Percentiles rank a stretch among this genome's conserved stretches.
Conservation (phyloP, 1,140 invertebrate species). For the Coptotermes formosanus region DNA sequence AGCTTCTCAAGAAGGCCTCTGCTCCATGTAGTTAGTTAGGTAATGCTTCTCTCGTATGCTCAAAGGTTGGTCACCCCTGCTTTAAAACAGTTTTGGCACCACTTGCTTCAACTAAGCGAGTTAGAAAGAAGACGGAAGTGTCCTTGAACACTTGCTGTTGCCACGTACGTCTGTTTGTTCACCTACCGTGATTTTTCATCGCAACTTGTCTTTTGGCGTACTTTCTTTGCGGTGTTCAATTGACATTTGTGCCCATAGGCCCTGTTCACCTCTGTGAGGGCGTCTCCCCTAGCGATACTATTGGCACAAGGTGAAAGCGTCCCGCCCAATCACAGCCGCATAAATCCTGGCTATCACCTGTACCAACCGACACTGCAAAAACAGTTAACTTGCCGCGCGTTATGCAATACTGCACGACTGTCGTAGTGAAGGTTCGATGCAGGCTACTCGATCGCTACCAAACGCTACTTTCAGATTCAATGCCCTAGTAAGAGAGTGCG, state of each 20-base stretch:
- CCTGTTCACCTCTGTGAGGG: not conserved
- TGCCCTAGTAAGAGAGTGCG: too few species aligned
- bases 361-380: not conserved
- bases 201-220: not conserved
- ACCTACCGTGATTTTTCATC: not conserved
- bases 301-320: slow-evolving; percentile 2
- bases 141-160: too few species aligned
- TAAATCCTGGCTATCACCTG: not conserved
- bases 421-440: not conserved
- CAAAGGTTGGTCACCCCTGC: too few species aligned
- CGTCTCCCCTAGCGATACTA: not conserved
- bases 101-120: too few species aligned
- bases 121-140: too few species aligned
- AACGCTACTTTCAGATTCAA: too few species aligned
- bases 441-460: too few species aligned
- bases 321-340: not conserved
- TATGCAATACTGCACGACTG: not conserved
- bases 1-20: too few species aligned
- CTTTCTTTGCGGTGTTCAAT: too few species aligned
- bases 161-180: not conserved
- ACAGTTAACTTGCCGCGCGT: not conserved
- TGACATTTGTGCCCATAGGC: not conserved
- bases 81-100: too few species aligned
- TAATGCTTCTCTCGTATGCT: too few species aligned
- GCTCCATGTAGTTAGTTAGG: too few species aligned